These are phyloP conservation scores for Drosophila siamana DNA, from an alignment of 2,888 invertebrate genomes.

Conservation along the genomic window DNA sequence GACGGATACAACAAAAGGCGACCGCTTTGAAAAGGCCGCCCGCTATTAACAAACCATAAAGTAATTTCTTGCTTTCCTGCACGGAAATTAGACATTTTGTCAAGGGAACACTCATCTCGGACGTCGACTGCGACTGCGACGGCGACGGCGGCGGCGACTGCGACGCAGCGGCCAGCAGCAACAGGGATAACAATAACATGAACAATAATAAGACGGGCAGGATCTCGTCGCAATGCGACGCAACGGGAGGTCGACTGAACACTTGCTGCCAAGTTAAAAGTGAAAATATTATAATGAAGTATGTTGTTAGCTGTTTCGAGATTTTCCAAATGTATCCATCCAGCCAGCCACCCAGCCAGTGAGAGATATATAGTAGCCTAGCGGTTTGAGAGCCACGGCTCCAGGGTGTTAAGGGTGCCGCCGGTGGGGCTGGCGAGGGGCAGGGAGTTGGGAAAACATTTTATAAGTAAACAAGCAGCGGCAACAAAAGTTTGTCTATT, in stretches of 20 bases:
- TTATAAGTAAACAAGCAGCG: slow-evolving; percentile 75
- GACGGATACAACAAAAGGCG: slow-evolving; percentile 62
- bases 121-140: slow-evolving; percentile 30
- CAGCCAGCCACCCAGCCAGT: slow-evolving; percentile 6
- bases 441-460: slow-evolving; percentile 44
- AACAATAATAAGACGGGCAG: slow-evolving; percentile 47
- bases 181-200: slow-evolving; percentile 62
- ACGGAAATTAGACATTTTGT: slow-evolving; percentile 82
- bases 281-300: slow-evolving; percentile 80
- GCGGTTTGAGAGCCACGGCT: background rate
- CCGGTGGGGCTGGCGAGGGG: background rate
- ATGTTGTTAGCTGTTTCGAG: slow-evolving; percentile 77
- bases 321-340: slow-evolving; percentile 75
- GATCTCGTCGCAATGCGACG: too few species aligned
- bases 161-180: slow-evolving; percentile 10
- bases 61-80: slow-evolving; percentile 81
- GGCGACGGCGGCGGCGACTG: slow-evolving; percentile 15
- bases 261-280: slow-evolving; percentile 69
- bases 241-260: background rate
- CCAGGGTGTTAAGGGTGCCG: background rate
- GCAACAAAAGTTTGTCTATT: slow-evolving; percentile 79
- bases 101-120: slow-evolving; percentile 74
- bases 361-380: slow-evolving; percentile 38
- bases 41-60: slow-evolving; percentile 82
- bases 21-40: slow-evolving; percentile 66